phyloP scores from a whole-genome alignment of 2,888 invertebrate genomes.

The Opisthograptis luteolata region DNA sequence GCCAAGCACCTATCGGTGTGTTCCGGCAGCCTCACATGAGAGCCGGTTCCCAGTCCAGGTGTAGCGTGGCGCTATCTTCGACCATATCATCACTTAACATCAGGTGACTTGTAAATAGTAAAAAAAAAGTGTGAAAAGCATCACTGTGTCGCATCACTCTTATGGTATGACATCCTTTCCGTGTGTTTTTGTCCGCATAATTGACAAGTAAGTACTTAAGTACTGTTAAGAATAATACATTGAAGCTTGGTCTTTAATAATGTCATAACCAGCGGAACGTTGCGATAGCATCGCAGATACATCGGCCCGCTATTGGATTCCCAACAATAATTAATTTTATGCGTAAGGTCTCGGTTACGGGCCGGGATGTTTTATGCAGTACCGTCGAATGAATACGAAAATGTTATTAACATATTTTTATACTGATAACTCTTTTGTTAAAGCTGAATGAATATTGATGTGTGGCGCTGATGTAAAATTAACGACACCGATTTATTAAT shows the following conservation, averaged over 20 bases:
- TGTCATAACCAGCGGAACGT: slow-evolving; percentile 73
- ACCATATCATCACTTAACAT: too few species aligned
- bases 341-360: slow-evolving; percentile 63
- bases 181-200: too few species aligned
- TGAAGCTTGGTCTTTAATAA: slow-evolving; percentile 64
- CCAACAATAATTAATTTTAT: slow-evolving; percentile 73
- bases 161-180: too few species aligned
- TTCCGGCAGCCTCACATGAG: too few species aligned
- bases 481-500: too few species aligned
- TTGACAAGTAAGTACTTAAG: too few species aligned
- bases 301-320: slow-evolving; percentile 61
- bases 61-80: too few species aligned
- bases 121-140: too few species aligned
- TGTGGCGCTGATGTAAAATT: not conserved
- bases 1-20: too few species aligned
- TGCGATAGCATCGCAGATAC: slow-evolving; percentile 71
- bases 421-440: slow-evolving; percentile 35
- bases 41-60: too few species aligned
- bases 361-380: slow-evolving; percentile 62
- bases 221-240: slow-evolving; percentile 7
- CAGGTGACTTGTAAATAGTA: too few species aligned
- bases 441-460: slow-evolving; percentile 22
- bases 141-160: too few species aligned
- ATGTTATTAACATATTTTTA: slow-evolving; percentile 49
- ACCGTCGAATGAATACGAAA: slow-evolving; percentile 59